Conservation (phyloP, 2,888 invertebrate species). For the Acanthosepion lycidas region DNA sequence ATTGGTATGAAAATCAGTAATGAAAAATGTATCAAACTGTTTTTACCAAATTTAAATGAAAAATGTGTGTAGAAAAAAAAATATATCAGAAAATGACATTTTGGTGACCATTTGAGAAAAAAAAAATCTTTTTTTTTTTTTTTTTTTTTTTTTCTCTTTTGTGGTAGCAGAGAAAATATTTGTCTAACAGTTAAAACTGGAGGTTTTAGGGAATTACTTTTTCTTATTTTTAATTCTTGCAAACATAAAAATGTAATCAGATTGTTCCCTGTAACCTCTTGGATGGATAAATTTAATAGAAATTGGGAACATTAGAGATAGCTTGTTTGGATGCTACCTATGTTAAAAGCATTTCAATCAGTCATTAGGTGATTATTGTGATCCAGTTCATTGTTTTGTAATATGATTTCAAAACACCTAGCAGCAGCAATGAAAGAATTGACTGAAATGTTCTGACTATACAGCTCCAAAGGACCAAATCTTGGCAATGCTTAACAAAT, state of each 20-base stretch:
- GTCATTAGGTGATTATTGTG: not conserved
- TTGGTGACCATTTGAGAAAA: not conserved
- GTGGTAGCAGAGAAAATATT: too few relatives aligned
- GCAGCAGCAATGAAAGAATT: too few relatives aligned
- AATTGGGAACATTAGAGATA: too few relatives aligned
- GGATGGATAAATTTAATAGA: too few relatives aligned
- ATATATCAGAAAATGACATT: too few relatives aligned
- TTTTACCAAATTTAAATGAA: not conserved
- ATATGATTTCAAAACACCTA: not conserved
- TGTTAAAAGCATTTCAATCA: not conserved
- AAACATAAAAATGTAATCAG: too few relatives aligned
- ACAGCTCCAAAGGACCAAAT: not conserved
- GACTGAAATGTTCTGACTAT: not conserved
- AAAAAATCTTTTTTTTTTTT: too few relatives aligned
- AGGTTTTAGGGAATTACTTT: too few relatives aligned
- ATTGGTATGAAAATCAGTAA: not conserved
- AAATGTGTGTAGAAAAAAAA: not conserved
- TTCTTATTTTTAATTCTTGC: too few relatives aligned
- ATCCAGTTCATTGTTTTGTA: not conserved
- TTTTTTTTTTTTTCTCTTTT: too few relatives aligned
- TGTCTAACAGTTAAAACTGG: too few relatives aligned
- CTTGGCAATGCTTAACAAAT: not conserved
- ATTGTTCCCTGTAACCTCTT: too few relatives aligned
- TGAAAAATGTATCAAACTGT: rapidly evolving
- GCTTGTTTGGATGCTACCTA: not conserved